phyloP scores from a whole-genome alignment of 2,888 invertebrate species.

The Xanthorhoe designata region DNA sequence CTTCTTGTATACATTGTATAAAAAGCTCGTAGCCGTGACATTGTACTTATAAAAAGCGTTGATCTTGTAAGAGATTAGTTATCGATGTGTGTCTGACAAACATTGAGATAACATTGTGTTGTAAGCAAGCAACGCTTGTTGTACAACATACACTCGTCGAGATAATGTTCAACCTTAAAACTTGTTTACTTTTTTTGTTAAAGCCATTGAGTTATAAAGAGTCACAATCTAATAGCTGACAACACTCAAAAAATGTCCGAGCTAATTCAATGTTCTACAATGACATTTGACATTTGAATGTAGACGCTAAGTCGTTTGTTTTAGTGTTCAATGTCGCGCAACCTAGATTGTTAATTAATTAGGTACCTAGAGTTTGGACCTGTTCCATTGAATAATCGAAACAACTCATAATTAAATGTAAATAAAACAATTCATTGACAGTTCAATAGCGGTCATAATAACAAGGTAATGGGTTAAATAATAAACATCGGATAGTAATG shows the following conservation, averaged over 20 bases:
- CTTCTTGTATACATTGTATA: background rate
- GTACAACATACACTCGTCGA: conserved; percentile 20
- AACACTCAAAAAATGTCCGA: no score
- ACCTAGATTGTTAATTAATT: no score
- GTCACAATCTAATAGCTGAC: no score
- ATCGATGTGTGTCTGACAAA: conserved; percentile 49
- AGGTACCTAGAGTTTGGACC: background rate
- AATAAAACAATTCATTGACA: conserved; percentile 4
- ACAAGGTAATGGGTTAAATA: conserved; percentile 20
- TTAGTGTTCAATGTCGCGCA: no score
- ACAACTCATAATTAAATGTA: background rate
- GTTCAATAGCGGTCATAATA: conserved; percentile 8
- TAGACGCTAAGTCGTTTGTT: no score
- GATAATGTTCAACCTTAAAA: background rate
- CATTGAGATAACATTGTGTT: conserved; percentile 49
- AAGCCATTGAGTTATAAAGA: no score
- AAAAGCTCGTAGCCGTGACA: conserved; percentile 18
- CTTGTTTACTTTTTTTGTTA: background rate
- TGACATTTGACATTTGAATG: no score
- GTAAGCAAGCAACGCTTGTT: conserved; percentile 11
- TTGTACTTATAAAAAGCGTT: conserved; percentile 37
- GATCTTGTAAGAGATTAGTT: conserved; percentile 41
- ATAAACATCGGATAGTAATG: conserved; percentile 12
- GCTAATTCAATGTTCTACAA: no score
- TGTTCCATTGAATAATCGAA: background rate